Evolutionary conservation across 2,113 vertebrate species (phyloP).

Genomic region (Empidonax traillii): DNA sequence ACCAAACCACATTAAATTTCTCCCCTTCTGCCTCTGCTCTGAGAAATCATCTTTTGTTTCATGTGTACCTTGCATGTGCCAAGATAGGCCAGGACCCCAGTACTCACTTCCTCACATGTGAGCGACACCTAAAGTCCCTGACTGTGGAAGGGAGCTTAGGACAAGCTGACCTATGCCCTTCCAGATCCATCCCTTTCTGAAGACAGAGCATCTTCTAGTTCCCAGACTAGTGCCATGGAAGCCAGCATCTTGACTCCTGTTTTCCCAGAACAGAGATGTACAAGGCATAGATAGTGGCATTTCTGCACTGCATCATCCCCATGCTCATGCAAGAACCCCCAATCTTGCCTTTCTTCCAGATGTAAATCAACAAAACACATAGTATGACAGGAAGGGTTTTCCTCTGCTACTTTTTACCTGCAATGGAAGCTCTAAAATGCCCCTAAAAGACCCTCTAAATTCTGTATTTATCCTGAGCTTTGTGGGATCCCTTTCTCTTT

Average conservation of each 20-base stretch:
- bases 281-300: background rate
- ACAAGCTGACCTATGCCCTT: background rate
- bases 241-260: background rate
- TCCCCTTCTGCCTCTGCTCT: background rate
- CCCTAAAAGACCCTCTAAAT: background rate
- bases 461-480: background rate
- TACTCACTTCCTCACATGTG: background rate
- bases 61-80: no score
- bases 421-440: background rate
- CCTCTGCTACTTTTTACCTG: background rate
- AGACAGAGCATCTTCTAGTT: background rate
- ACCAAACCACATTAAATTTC: background rate
- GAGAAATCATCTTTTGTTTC: background rate
- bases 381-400: background rate
- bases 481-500: background rate
- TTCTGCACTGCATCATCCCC: background rate
- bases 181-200: background rate
- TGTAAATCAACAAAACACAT: background rate
- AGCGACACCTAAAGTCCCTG: background rate
- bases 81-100: background rate
- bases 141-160: background rate
- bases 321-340: background rate
- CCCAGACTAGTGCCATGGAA: fast-evolving
- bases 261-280: background rate
- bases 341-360: background rate